Conservation (phyloP, 2,888 invertebrate species). For the Mechanitis mazaeus region DNA sequence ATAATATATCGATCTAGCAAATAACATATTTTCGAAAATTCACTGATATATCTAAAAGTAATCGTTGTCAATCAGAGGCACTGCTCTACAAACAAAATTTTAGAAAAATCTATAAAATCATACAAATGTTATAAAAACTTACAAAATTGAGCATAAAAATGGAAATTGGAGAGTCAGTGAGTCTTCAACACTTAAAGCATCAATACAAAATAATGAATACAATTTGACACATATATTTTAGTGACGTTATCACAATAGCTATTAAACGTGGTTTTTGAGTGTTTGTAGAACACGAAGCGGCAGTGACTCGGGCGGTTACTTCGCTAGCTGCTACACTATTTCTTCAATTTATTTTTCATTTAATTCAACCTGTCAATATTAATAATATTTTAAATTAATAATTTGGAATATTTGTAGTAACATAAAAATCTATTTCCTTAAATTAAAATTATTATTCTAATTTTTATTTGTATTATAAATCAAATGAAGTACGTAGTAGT, state of each 20-base stretch:
- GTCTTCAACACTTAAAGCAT: neutral
- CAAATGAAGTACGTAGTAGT: too few relatives aligned
- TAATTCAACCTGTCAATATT: neutral
- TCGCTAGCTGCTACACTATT: conserved; percentile 1
- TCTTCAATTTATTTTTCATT: conserved; percentile 1
- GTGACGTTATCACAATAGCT: neutral
- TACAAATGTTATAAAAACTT: neutral
- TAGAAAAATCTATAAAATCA: neutral
- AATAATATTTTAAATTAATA: too few relatives aligned
- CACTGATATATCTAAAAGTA: neutral
- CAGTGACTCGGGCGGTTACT: conserved; percentile 1
- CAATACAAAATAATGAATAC: neutral
- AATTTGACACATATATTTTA: neutral
- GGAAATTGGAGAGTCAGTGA: conserved; percentile 2
- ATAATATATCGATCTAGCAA: neutral
- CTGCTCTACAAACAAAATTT: neutral
- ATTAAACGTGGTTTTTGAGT: too few relatives aligned
- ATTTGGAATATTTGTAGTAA: too few relatives aligned
- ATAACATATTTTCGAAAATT: neutral
- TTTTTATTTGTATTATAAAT: too few relatives aligned
- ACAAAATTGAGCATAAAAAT: conserved; percentile 4
- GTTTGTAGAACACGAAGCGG: neutral
- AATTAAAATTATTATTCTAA: too few relatives aligned
- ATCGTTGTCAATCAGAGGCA: neutral
- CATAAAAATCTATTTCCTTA: too few relatives aligned